Evolutionary conservation across 2,113 vertebrate species (phyloP).

Genomic region (Phasianus colchicus): DNA sequence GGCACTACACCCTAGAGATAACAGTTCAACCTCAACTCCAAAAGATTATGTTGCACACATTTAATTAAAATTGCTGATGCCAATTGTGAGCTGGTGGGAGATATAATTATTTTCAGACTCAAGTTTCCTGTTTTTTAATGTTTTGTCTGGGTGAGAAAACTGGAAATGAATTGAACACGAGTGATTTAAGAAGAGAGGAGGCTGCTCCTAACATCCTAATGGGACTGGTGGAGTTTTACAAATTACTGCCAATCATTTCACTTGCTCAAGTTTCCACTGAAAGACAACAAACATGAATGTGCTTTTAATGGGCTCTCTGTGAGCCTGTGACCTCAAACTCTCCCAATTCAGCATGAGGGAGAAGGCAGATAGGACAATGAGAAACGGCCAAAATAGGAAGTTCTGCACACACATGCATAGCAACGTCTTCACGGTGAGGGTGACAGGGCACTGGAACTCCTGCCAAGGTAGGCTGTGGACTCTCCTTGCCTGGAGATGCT

Average conservation of each 20-base stretch:
- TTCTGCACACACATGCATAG: too few relatives aligned
- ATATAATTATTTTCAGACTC: conserved; percentile 36
- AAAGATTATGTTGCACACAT: neutral
- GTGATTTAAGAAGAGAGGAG: conserved; percentile 9
- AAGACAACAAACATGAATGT: neutral
- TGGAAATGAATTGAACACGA: neutral
- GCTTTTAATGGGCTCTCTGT: neutral
- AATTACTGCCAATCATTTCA: conserved; percentile 26
- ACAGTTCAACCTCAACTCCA: neutral
- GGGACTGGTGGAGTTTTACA: conserved; percentile 18
- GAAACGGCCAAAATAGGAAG: too few relatives aligned
- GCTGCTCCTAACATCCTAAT: neutral
- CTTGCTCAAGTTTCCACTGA: neutral
- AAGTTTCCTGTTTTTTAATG: neutral
- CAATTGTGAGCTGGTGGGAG: neutral
- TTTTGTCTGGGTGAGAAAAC: conserved; percentile 26
- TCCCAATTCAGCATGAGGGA: neutral
- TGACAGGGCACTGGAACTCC: too few relatives aligned
- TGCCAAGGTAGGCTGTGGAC: too few relatives aligned
- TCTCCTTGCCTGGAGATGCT: too few relatives aligned
- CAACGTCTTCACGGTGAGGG: too few relatives aligned
- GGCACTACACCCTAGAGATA: neutral
- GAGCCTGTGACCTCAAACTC: neutral
- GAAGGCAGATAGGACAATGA: neutral
- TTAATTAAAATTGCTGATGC: neutral